A percentile compares a stretch with the other conserved stretches of the same genome.
Conservation (phyloP, 2,888 invertebrate genomes). For the Embidobia sp. region DNA sequence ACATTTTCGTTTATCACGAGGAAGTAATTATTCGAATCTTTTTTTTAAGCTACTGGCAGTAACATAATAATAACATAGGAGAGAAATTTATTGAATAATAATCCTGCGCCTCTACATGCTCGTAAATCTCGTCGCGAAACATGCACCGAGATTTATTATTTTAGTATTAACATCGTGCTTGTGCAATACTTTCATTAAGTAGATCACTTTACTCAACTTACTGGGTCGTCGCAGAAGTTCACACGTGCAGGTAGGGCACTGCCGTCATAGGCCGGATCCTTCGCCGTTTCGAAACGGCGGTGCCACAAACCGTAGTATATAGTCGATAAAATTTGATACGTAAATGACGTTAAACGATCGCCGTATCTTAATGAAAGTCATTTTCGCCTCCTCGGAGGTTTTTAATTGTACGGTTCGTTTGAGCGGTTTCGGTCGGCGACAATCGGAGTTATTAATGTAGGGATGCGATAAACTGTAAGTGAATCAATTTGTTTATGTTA, state of each 20-base stretch:
- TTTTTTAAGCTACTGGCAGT: not conserved
- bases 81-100: conserved; percentile 46
- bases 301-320: conserved; percentile 29
- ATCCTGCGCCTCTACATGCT: conserved; percentile 13
- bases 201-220: conserved; percentile 45
- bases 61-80: conserved; percentile 23
- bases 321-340: no score
- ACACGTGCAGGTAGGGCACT: conserved; percentile 34
- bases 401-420: no score
- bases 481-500: no score
- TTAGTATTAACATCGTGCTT: conserved; percentile 35
- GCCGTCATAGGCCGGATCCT: no score
- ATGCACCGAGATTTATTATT: conserved; percentile 41
- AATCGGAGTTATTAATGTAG: no score
- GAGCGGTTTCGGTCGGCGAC: no score
- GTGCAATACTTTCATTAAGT: conserved; percentile 49
- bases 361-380: no score
- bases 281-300: conserved; percentile 19
- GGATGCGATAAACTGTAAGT: no score
- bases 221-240: conserved; percentile 39
- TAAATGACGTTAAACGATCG: no score
- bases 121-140: conserved; percentile 34
- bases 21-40: no score
- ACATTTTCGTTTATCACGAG: no score
- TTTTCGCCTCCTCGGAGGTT: no score